Percentiles rank a stretch among this genome's conserved stretches.
Conservation (phyloP, 1,140 invertebrate species). For the Cydia pomonella region DNA sequence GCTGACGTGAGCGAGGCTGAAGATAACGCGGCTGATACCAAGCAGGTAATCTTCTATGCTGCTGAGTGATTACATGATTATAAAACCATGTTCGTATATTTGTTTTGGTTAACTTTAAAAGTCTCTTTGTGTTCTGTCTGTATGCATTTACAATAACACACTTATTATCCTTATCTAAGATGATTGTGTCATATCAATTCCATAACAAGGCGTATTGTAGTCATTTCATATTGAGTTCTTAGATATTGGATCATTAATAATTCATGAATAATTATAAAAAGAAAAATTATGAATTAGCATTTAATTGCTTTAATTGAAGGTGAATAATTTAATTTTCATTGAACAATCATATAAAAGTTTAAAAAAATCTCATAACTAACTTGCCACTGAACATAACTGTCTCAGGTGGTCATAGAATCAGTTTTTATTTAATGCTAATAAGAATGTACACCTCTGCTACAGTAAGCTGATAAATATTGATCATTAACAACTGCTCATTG, state of each 20-base stretch:
- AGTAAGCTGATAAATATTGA: constrained; percentile 44
- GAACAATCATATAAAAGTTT: not conserved
- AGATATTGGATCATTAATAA: not conserved
- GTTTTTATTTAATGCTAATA: constrained; percentile 39
- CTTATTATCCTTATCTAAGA: constrained; percentile 36
- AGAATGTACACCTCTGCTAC: constrained; percentile 18
- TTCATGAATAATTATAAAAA: not conserved
- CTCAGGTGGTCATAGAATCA: constrained; percentile 20
- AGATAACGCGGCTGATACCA: constrained; percentile 77
- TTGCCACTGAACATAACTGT: not conserved
- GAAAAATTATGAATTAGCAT: not conserved
- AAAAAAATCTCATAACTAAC: not conserved
- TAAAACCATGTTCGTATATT: not conserved
- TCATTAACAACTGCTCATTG: constrained; percentile 43
- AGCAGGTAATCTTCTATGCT: constrained; percentile 61
- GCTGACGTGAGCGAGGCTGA: constrained; percentile 66
- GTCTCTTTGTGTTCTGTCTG: constrained; percentile 20
- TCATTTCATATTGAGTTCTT: not conserved
- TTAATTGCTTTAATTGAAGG: not conserved
- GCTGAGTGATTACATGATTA: not conserved
- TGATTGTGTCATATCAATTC: constrained; percentile 32
- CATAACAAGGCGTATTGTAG: constrained; percentile 20
- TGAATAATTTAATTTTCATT: not conserved
- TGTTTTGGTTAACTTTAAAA: not conserved
- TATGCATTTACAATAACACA: constrained; percentile 29